Conservation (phyloP, 2,113 vertebrate genomes). For the Myiagra hebetior region DNA sequence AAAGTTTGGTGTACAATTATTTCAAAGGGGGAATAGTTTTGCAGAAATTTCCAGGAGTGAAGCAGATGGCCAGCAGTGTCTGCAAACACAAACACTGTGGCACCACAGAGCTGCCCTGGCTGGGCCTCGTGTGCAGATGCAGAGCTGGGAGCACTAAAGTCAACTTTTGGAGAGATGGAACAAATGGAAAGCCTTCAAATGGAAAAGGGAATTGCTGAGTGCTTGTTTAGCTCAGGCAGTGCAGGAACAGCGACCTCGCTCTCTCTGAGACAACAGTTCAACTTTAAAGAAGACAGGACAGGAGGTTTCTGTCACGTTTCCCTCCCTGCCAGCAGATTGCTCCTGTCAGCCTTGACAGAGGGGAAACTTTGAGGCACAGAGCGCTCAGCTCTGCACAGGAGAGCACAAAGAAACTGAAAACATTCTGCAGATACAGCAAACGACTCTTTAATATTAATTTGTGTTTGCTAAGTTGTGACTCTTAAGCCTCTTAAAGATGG, state of each 20-base stretch:
- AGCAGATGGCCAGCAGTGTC: background rate
- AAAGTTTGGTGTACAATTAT: background rate
- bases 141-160: background rate
- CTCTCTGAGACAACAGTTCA: background rate
- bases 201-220: background rate
- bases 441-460: background rate
- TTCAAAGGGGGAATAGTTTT: background rate
- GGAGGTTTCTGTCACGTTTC: background rate
- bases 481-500: background rate
- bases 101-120: background rate
- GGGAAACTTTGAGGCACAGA: background rate
- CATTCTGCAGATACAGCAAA: background rate
- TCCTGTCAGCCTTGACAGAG: background rate
- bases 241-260: background rate
- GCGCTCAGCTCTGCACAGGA: background rate
- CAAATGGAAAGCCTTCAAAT: background rate
- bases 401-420: background rate
- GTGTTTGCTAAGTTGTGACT: background rate
- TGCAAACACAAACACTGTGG: background rate
- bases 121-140: background rate
- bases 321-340: background rate
- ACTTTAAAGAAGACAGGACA: background rate
- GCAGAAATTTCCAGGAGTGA: background rate
- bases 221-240: background rate
- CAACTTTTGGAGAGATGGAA: background rate